phyloP scores from a whole-genome alignment of 2,888 invertebrate genomes.

The Xestia sexstrigata region DNA sequence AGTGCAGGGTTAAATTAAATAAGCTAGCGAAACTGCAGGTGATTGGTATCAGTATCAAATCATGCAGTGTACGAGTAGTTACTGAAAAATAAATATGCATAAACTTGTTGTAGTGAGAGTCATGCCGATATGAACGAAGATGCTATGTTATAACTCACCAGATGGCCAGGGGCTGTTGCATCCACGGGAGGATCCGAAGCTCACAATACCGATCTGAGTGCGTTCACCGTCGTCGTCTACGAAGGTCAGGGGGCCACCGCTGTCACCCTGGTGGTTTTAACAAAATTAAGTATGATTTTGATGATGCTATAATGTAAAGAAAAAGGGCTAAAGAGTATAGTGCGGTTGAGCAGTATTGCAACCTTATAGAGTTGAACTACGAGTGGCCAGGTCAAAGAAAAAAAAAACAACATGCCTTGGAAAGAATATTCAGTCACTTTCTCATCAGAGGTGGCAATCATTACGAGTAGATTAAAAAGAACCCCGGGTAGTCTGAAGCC shows the following conservation, averaged over 20 bases:
- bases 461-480: background rate
- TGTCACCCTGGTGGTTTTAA: conserved; percentile 79
- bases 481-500: background rate
- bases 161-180: conserved; percentile 83
- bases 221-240: conserved; percentile 77
- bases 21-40: background rate
- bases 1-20: background rate
- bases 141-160: conserved; percentile 67
- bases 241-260: conserved; percentile 80
- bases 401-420: background rate
- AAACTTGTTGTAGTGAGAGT: background rate
- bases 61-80: background rate
- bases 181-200: conserved; percentile 80
- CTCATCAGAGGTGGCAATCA: background rate
- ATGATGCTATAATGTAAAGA: background rate
- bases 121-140: background rate
- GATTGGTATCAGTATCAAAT: background rate
- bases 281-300: background rate
- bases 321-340: background rate
- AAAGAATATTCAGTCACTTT: background rate
- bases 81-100: background rate
- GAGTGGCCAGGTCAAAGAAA: too few relatives aligned
- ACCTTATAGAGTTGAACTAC: too few relatives aligned
- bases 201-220: conserved; percentile 84
- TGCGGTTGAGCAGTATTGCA: too few relatives aligned